phyloP scores from a whole-genome alignment of 2,113 vertebrate genomes.

The Blennius ocellaris region DNA sequence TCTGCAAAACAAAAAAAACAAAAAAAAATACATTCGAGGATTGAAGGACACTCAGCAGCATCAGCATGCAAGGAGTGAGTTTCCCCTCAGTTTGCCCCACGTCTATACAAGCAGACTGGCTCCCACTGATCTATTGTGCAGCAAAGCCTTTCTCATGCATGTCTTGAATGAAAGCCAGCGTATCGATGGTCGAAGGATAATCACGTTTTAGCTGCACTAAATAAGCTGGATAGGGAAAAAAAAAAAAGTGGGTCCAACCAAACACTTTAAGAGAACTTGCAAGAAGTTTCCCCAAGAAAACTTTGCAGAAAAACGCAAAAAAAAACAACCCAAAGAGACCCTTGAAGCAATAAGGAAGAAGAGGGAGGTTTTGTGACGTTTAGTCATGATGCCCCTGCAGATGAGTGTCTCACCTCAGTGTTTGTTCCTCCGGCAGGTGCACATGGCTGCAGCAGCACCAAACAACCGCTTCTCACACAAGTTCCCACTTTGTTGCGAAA shows the following conservation, averaged over 20 bases:
- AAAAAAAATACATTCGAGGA: not conserved
- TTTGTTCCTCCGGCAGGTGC: slow-evolving; percentile 70
- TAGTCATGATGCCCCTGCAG: not conserved
- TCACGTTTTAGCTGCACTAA: slow-evolving; percentile 78
- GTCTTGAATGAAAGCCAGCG: slow-evolving; percentile 75
- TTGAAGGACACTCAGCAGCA: slow-evolving; percentile 45
- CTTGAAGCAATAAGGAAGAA: not conserved
- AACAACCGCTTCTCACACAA: slow-evolving; percentile 15
- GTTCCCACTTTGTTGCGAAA: slow-evolving; percentile 29
- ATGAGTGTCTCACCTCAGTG: slow-evolving; percentile 27
- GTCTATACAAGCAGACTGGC: slow-evolving; percentile 73
- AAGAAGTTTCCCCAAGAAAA: not conserved
- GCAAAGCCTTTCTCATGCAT: slow-evolving; percentile 80
- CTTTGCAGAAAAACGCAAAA: not conserved
- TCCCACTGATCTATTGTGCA: slow-evolving; percentile 83
- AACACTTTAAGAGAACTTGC: slow-evolving; percentile 16
- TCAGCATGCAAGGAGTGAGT: slow-evolving; percentile 58
- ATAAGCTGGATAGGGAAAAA: slow-evolving; percentile 52
- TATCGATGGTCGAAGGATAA: slow-evolving; percentile 73
- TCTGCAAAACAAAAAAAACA: too few species aligned
- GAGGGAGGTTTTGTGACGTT: not conserved
- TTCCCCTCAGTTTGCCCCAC: slow-evolving; percentile 56
- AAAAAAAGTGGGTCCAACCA: slow-evolving; percentile 22
- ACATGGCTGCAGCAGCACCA: slow-evolving; percentile 20
- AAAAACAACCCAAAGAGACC: not conserved